Evolutionary conservation across 2,113 vertebrate genomes (phyloP), one percentile per base, ranked within the genome.

Genomic region (Zingel zingel): DNA sequence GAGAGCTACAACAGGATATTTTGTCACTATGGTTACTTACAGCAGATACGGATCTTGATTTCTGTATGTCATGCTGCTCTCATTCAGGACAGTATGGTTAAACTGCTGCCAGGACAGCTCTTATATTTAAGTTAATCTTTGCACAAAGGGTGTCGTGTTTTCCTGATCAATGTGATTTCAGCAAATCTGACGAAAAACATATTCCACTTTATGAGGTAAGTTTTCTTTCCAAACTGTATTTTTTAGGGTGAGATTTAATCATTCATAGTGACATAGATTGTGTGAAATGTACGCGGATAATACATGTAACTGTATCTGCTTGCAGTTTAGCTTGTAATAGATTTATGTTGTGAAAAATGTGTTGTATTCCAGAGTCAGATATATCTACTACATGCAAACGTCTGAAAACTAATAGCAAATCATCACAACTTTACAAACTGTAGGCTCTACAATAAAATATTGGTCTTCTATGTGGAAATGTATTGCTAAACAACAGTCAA

Each of bases 1-100:
- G 63, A 64, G 71, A 43, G 54, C 19, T 63, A 81, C 61, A 67
- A 93, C 93, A 95, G 95, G 95, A 96, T 95, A 94, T 95, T 89
- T 93, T 83, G 88, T 95, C 88, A 92, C 88, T 70, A 94, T 93
- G 83, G 94, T 90, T 88, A 93, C 93, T 43, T 70, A 69, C 76
- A 83, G 90, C 50, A 76, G 89, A 89, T 85, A 76, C 72, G 1
- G 58, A 90, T 89, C 72, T 48, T 74, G 77, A 88, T 87, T 88
- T 92, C 71, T 91, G 70, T 59, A 5, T 81, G 84, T 88, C 81
- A 82, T 27, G 85, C 74, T 81, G 70, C 51, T 82, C 87, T 76
- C 82, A 61, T 5, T 56, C 50, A 6, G 48, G 45, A 6, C 70
- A 57, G 58, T 3, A 76, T 43, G 25, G 43, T 21, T 9, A 47